Evolutionary conservation across 1,140 invertebrate species (phyloP), one percentile per base, ranked within the genome.

Genomic region (Centruroides vittatus): DNA sequence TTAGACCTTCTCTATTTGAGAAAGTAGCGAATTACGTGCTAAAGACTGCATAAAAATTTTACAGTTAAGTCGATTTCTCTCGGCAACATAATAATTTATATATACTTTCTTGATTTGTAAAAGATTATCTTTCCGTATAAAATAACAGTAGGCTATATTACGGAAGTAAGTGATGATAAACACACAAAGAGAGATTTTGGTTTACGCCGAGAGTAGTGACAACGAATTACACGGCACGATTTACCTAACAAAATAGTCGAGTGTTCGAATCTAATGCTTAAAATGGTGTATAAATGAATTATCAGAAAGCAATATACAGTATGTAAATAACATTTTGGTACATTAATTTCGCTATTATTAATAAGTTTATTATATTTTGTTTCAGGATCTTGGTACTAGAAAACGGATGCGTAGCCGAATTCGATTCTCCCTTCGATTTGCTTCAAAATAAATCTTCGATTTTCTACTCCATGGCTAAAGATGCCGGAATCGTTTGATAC

Each of bases 381-480:
- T 64, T 47, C 59, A 68, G 69, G 47, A 62, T 70, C 10, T 56
- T 70, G 49, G 69, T 70, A 9, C 70, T 80, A 69, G 70, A 70
- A 58, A 70, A 75, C 13, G 78, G 78, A 10, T 59, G 66, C n/a
- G 70, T 78, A 8, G 71, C 64, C 35, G 77, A 79, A 63, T 75
- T 75, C 61, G 76, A 74, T 61, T 60, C 69, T 7, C 76, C 77
- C n/a, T 58, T 64, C 49, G 66, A 61, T 47, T 67, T 78, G 23
- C 55, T 76, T 0, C 63, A 70, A 51, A 68, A 77, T 58, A 64
- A 67, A 5, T 59, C 69, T 10, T 67, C 68, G 35, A 53, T 70
- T 3, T 75, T 75, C 57, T 70, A 73, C 53, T 63, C 65, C 13
- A 76, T 78, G 76, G 69, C 73, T 12, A 64, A 67, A 57, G 70